Base-by-base conservation (phyloP, 2,888 invertebrate genomes). In the Pseudococcus longispinus region DNA sequence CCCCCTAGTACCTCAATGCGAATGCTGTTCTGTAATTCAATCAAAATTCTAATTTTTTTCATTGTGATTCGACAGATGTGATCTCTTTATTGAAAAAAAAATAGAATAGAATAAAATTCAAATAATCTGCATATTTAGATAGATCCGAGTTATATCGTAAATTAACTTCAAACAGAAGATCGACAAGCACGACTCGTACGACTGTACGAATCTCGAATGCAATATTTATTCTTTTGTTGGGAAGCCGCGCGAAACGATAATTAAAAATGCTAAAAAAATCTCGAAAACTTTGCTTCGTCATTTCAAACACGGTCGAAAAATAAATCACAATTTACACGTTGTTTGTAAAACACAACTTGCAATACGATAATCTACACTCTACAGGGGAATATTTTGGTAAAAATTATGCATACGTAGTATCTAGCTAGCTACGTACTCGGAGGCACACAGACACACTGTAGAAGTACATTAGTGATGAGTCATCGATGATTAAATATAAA, bases 211-310 rank as follows among this genome's bases (percentile, higher is more conserved):
- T 65, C n/a, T 6, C n/a, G 15, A 8, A 51, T 65, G 26, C 23
- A 26, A 9, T 60, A 60, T 60, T 70, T 29, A 29, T 70, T 70
- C 70, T 70, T 70, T 70, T 70, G 70, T 70, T 29, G 3, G 29
- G 4, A 29, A 5, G 18, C 70, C 29, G 29, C 29, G 29, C 70
- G 29, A 70, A 70, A 70, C 18, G 26, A 32, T 70, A 70, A 70
- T 70, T 70, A 70, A 70, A 70, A 70, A 70, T 70, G 70, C 32
- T 29, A 70, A 70, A 70, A 70, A 70, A 70, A 29, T 70, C 29
- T 70, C 18, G 37, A 29, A 70, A 70, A 70, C 70, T 70, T 32
- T 29, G 70, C 70, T 70, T 70, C 29, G 70, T 70, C 70, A 70
- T 70, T 70, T 70, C 9, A 60, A 13, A 29, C 70, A 29, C 13